Base-by-base conservation (phyloP, 2,888 invertebrate species). In the Chymomyza caudatula region DNA sequence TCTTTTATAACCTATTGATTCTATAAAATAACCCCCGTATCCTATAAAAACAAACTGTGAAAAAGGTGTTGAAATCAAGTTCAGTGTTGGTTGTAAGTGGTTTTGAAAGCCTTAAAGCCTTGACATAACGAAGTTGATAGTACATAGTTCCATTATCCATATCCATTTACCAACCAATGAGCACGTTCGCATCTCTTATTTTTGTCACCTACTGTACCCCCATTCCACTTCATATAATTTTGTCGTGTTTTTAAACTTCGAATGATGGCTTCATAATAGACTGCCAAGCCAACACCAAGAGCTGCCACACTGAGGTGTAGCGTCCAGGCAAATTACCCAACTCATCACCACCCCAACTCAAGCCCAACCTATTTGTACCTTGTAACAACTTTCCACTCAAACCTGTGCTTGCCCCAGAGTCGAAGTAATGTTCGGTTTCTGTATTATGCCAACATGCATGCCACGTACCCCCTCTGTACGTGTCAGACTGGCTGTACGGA, bases 261-360 rank as follows among this genome's bases (percentile, higher is more conserved):
- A 80, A 80, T 82, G 65, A 80, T 83, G 85, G 85, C 79, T 76
- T 82, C 74, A 77, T 80, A 80, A 80, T 85, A 80, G 85, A 80
- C 80, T 82, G 59, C 49, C 56, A 63, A 67, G 65, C 60, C 64
- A 60, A 4, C n/a, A 13, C n/a, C 23, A 19, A 17, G 17, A 25
- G 25, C n/a, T 53, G 13, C 53, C 25, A 53, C n/a, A 44, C 17
- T 13, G 47, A 47, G 47, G 47, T 53, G 19, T 23, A 53, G 15
- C 19, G 51, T 51, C 51, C 22, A 53, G 13, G 13, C 25, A 53
- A 53, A 53, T 23, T 23, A 53, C 19, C 20, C 51, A 51, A 51
- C 53, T 11, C 25, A 23, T 15, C 55, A 53, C 42, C 42, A 15
- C 51, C 44, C 6, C 19, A 42, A 19, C 20, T 43, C 3, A n/a